Percentiles rank a stretch among this genome's conserved stretches.
These are phyloP conservation scores for Ephialtes manifestator DNA, from an alignment of 2,888 invertebrate genomes.

Conservation along the genomic window DNA sequence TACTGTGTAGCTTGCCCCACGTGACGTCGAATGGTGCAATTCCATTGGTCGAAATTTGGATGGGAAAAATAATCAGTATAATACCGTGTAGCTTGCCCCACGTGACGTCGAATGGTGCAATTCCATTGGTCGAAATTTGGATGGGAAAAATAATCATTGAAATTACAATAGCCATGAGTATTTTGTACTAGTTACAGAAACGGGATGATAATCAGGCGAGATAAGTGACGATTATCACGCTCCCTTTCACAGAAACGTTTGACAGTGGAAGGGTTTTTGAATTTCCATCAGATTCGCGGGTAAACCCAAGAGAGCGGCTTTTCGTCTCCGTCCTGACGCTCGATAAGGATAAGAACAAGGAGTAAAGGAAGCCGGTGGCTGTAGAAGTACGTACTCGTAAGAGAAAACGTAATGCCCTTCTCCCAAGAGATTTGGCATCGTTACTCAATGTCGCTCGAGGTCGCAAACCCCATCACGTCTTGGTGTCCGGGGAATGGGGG, in stretches of 20 bases:
- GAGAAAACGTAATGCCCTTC: constrained; percentile 25
- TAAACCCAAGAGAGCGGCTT: constrained; percentile 1
- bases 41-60: no score
- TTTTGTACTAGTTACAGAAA: background rate
- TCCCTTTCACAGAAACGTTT: background rate
- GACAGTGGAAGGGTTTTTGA: background rate
- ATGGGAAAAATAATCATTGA: no score
- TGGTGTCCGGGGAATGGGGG: background rate
- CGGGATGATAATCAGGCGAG: background rate
- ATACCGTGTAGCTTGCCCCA: no score
- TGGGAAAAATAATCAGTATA: no score
- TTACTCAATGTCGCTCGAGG: constrained; percentile 47
- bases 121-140: no score
- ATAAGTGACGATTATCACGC: constrained; percentile 3
- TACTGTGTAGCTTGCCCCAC: no score
- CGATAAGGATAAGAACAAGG: constrained; percentile 26
- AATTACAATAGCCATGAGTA: background rate
- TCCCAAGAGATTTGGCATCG: constrained; percentile 37
- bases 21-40: no score
- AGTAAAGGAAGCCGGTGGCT: background rate
- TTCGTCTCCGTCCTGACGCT: constrained; percentile 11
- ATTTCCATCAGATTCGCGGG: background rate
- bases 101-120: no score
- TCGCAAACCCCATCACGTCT: constrained; percentile 35
- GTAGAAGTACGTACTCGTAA: constrained; percentile 25